Base-by-base conservation (phyloP, 2,113 vertebrate genomes). In the Ancistrus triradiatus region DNA sequence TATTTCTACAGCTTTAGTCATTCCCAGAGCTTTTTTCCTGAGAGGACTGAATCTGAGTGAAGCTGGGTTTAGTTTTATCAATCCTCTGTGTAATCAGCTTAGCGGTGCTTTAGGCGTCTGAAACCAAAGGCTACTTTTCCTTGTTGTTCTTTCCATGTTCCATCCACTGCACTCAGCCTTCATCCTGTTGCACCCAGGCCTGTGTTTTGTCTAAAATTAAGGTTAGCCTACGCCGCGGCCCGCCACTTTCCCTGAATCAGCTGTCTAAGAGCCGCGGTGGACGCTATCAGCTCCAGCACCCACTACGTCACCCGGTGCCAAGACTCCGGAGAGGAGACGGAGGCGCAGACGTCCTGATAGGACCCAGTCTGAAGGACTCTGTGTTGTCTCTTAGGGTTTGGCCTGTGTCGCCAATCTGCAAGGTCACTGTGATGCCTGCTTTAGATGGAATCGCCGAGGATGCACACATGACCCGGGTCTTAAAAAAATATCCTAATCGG, bases 121-220 rank as follows among this genome's bases (percentile, higher is more conserved):
- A 51, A 51, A 51, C 5, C 13, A 15, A 51, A 55, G 43, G 42
- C 50, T 66, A 6, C 27, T 15, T 72, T 69, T 75, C 71, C 1
- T 17, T 84, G 82, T 87, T 87, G 78, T 86, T 86, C 80, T 88
- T 88, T 85, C 84, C 78, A 75, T 6, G 55, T 73, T 65, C 47
- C 51, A 68, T 80, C 69, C n/a, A n/a, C n/a, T n/a, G 27, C 56
- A 58, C 67, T 63, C 60, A 53, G 59, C 68, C 82, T 84, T 81
- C 80, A 77, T 85, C 85, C 81, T 84, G 83, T 75, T 70, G 72
- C 74, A 77, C 75, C 64, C 51, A 71, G 69, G 58, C 25, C 44
- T 74, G 76, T 95, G 87, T 93, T 95, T 84, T 93, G 93, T 88
- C 93, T 95, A 82, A 86, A 64, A 70, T 80, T 72, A 95, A 94